phyloP scores from a whole-genome alignment of 2,797 vertebrate species.

The Schizopygopsis malacanthus region DNA sequence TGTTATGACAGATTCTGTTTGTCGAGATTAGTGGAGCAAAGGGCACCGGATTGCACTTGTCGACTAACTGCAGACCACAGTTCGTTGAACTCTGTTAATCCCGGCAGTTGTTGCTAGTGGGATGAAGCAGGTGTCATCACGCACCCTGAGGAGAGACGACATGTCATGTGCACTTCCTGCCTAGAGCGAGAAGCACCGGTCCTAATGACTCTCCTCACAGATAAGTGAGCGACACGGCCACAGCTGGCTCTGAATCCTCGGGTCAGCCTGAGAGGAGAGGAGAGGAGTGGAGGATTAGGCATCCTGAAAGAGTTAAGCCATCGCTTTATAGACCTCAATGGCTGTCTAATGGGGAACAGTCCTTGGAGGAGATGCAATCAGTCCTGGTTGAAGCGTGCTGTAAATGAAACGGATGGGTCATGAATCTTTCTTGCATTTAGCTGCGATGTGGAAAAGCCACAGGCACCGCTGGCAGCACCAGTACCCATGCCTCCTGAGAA shows the following conservation, averaged over 20 bases:
- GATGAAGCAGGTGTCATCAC: slow-evolving; percentile 49
- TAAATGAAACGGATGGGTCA: slow-evolving; percentile 36
- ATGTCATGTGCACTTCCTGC: slow-evolving; percentile 18
- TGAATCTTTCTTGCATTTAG: slow-evolving; percentile 10
- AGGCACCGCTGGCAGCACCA: slow-evolving; percentile 32
- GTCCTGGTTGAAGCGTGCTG: slow-evolving; percentile 14
- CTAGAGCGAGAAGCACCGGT: slow-evolving; percentile 10
- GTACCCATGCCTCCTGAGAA: neutral
- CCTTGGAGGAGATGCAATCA: slow-evolving; percentile 36
- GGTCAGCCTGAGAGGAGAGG: slow-evolving; percentile 48
- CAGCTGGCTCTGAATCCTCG: slow-evolving; percentile 40
- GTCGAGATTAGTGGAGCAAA: slow-evolving; percentile 22
- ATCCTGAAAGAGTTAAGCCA: slow-evolving; percentile 37
- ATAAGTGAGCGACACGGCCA: slow-evolving; percentile 1
- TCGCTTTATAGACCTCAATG: slow-evolving; percentile 36
- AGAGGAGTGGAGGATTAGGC: slow-evolving; percentile 39
- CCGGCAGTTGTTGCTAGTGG: slow-evolving; percentile 44
- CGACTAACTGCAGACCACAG: slow-evolving; percentile 26
- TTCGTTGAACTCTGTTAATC: slow-evolving; percentile 20
- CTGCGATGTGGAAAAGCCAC: neutral
- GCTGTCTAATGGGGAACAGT: slow-evolving; percentile 7
- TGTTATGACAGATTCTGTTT: slow-evolving; percentile 23
- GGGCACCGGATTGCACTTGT: slow-evolving; percentile 1
- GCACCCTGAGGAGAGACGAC: slow-evolving; percentile 23
- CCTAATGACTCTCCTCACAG: slow-evolving; percentile 27